A percentile compares a stretch with the other conserved stretches of the same genome.
Conservation (phyloP, 2,888 invertebrate species). For the Scaptomyza tumidula region DNA sequence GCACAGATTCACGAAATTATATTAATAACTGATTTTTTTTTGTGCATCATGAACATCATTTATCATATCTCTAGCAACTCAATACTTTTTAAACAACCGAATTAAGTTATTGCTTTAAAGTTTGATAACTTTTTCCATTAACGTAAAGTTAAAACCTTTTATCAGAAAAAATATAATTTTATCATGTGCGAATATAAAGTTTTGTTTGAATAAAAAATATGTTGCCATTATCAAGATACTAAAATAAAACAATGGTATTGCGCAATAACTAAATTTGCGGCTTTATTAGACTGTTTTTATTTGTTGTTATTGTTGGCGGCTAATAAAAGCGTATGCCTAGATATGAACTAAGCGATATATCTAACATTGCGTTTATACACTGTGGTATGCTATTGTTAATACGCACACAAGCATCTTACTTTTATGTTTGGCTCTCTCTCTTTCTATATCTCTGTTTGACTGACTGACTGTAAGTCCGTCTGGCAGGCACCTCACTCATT, state of each 20-base stretch:
- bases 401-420: constrained; percentile 10
- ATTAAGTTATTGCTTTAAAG: neutral
- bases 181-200: no score
- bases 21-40: neutral
- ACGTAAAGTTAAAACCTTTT: neutral
- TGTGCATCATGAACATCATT: no score
- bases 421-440: neutral
- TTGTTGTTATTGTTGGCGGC: constrained; percentile 23
- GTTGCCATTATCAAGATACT: no score
- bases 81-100: neutral
- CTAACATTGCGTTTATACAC: constrained; percentile 36
- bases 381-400: constrained; percentile 30
- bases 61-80: no score
- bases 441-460: neutral
- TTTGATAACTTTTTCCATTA: neutral
- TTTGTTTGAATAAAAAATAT: no score
- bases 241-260: no score
- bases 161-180: no score
- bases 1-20: neutral
- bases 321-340: constrained; percentile 42
- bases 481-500: constrained; percentile 10
- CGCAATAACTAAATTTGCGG: no score
- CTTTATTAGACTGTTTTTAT: constrained; percentile 23
- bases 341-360: constrained; percentile 46
- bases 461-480: neutral